These are phyloP conservation scores for Morphnarchus princeps DNA, from an alignment of 2,113 vertebrate genomes.

Conservation along the genomic window DNA sequence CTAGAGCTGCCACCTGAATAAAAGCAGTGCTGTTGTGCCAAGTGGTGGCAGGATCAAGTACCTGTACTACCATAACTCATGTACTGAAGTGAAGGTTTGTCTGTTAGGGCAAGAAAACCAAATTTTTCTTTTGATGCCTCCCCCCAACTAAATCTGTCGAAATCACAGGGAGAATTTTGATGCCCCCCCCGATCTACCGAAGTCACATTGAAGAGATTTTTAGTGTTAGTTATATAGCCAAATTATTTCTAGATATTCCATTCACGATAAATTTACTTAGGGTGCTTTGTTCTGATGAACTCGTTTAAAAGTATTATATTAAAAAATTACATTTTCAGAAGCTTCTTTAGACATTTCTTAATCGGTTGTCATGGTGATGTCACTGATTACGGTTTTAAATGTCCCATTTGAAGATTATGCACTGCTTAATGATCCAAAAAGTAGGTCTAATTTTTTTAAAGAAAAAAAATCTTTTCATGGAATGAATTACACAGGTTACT, in stretches of 20 bases:
- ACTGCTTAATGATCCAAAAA: conserved; percentile 29
- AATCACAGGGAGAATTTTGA: not conserved
- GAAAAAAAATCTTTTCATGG: not conserved
- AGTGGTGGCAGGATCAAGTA: not conserved
- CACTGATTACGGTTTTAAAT: conserved; percentile 41
- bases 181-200: not conserved
- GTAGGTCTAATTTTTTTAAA: conserved; percentile 1
- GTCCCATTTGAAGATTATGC: conserved; percentile 55
- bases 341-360: conserved; percentile 28
- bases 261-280: conserved; percentile 36
- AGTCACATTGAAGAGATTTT: not conserved
- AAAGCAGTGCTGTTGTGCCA: not conserved
- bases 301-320: conserved; percentile 48
- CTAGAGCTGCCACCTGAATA: not conserved
- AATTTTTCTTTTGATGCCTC: not conserved
- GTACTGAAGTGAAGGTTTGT: not conserved
- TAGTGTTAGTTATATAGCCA: not conserved
- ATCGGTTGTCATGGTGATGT: conserved; percentile 57
- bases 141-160: not conserved
- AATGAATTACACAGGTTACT: not conserved
- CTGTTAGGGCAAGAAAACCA: not conserved
- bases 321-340: conserved; percentile 49
- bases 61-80: not conserved
- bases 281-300: conserved; percentile 46
- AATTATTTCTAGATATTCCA: conserved; percentile 14